Evolutionary conservation across 2,888 invertebrate species (phyloP), one percentile per base, ranked within the genome.

Genomic region (Tinea pellionella): DNA sequence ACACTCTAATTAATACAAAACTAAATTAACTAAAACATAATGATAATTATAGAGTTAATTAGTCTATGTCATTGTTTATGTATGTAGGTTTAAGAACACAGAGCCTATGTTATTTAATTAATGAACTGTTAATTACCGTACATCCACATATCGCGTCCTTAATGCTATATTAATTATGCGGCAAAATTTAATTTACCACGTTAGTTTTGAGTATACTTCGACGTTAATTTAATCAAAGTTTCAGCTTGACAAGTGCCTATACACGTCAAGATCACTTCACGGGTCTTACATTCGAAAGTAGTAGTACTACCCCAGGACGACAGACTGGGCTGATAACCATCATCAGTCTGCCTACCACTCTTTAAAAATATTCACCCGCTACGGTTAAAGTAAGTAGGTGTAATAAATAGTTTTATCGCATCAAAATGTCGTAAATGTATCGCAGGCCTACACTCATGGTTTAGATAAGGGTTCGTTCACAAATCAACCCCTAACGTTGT

Each of bases 391-490:
- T 37, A n/a, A 37, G 13, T 42, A 12, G 15, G 47, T 15, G 9
- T 16, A 47, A 47, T 47, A 47, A 47, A 47, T 47, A 15, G 47
- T 47, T 15, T 47, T 47, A 47, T 47, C 47, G 47, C 47, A 16
- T 16, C 47, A 16, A 16, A 47, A 16, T 47, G 47, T 47, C 47
- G 47, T 47, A 47, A 47, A 47, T 16, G 47, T 13, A 47, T 47
- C 47, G 47, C 47, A 15, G 37, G 47, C 47, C 42, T 47, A 47
- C 47, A 47, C 47, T 47, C 47, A 47, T 16, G 47, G 15, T n/a
- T 16, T n/a, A 8, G 47, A 47, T 47, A 47, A 47, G 47, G 47
- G n/a, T 16, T 4, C 15, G 15, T 16, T 13, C 47, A 47, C 47
- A 47, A 47, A 47, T 47, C 47, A 47, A 47, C 47, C 15, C 47